A percentile compares a stretch with the other conserved stretches of the same genome.
phyloP scores from a whole-genome alignment of 1,140 invertebrate species.

The Diabrotica undecimpunctata region DNA sequence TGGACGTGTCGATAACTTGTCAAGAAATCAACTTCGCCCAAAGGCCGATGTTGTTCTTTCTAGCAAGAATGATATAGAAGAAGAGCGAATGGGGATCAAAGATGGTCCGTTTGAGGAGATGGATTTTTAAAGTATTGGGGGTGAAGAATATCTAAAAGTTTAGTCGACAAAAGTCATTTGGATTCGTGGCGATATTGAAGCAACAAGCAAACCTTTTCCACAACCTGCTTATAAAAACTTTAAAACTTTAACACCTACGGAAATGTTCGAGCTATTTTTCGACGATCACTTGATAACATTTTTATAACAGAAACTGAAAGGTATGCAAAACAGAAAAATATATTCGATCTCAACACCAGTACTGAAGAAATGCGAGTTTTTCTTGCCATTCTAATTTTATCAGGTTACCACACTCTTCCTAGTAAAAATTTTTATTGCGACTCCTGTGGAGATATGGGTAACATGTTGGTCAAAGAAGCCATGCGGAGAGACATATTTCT shows the following conservation, averaged over 20 bases:
- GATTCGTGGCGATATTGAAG: neutral
- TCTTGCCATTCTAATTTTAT: no score
- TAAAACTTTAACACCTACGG: neutral
- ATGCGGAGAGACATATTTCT: neutral
- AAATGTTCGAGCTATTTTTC: neutral
- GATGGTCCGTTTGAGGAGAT: no score
- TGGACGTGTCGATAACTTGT: no score
- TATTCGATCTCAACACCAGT: neutral
- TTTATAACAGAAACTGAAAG: neutral
- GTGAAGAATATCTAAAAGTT: no score
- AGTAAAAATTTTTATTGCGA: neutral
- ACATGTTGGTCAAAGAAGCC: neutral
- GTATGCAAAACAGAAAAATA: neutral
- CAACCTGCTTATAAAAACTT: neutral
- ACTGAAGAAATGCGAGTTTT: neutral
- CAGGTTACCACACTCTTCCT: neutral
- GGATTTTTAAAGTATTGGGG: no score
- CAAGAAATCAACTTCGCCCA: no score
- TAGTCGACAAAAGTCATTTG: no score
- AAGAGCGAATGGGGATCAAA: no score
- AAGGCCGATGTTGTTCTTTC: no score
- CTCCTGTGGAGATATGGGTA: neutral
- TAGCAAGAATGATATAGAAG: no score
- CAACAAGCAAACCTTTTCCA: neutral
- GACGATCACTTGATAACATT: neutral